Base-by-base conservation (phyloP, 2,113 vertebrate genomes). In the Pangasianodon gigas region DNA sequence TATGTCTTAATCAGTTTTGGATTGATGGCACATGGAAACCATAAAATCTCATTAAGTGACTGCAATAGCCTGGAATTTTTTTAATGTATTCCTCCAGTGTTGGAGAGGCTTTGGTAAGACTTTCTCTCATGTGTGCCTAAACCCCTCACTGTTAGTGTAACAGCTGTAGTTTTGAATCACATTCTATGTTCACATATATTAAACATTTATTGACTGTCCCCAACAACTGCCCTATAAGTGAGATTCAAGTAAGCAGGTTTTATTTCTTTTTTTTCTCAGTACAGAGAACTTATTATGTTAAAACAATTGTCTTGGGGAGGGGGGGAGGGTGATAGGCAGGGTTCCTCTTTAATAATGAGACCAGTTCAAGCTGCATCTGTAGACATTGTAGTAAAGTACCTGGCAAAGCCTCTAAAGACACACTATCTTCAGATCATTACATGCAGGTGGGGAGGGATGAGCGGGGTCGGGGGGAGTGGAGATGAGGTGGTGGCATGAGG, bases 351-450 rank as follows among this genome's bases (percentile, higher is more conserved):
- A 58, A 84, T 60, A 32, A 84, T 84, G 56, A 62, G 11, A 44
- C 56, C 82, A 81, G 79, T 37, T 69, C 67, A 69, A 69, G 67
- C 67, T 29, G 75, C 82, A 84, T 44, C 82, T 29, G 21, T 26
- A 84, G 37, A 62, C 82, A 26, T 62, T 60, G 41, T n/a, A 60
- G 86, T 56, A 54, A 82, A 54, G 79, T 87, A 87, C 71, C 71
- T 46, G 56, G 71, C 86, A 75, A 77, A 44, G 21, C 52, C 54
- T 58, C 52, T 58, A 56, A 87, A 41, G 37, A 56, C n/a, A 44
- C 10, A 75, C 32, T 29, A 87, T 87, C 71, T 75, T 58, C 69
- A 48, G n/a, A 56, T 87, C 51, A 44, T 58, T 87, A 41, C 87
- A 82, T 82, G 56, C 56, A 82, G 79, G 60, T 65, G 52, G 75